These are phyloP conservation scores for Cephalotes varians DNA, from an alignment of 2,888 invertebrate genomes.

Conservation along the genomic window DNA sequence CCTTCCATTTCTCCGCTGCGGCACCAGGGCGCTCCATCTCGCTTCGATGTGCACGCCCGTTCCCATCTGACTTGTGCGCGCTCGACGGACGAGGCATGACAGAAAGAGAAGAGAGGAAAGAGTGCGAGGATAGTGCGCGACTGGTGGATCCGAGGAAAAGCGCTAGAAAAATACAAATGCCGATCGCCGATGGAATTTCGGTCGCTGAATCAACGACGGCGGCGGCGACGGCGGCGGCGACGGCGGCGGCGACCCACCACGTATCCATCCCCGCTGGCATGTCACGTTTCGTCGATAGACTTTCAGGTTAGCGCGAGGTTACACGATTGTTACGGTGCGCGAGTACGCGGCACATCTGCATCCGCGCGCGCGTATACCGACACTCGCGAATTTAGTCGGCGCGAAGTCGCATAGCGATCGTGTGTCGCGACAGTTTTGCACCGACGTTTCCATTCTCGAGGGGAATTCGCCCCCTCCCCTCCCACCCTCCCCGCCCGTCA, in stretches of 20 bases:
- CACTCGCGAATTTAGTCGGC: constrained; percentile 29
- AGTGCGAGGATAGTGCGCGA: constrained; percentile 16
- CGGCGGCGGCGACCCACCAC: constrained; percentile 77
- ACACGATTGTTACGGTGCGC: constrained; percentile 21
- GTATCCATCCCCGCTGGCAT: constrained; percentile 82
- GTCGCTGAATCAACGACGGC: constrained; percentile 79
- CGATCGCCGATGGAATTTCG: constrained; percentile 81
- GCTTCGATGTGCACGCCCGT: constrained; percentile 41
- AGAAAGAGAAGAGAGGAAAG: constrained; percentile 24
- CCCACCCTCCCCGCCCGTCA: no score
- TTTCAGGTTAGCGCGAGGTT: constrained; percentile 87
- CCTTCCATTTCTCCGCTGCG: constrained; percentile 9
- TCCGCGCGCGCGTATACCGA: background rate
- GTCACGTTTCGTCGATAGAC: constrained; percentile 87
- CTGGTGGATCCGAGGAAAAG: constrained; percentile 59
- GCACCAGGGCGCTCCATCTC: constrained; percentile 32
- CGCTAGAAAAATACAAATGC: constrained; percentile 77
- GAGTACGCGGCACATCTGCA: background rate
- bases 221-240: no score
- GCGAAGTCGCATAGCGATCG: constrained; percentile 19
- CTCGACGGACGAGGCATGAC: constrained; percentile 56
- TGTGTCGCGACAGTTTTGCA: constrained; percentile 30
- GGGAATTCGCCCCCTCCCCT: background rate
- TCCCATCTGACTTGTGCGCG: constrained; percentile 55
- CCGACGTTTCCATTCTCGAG: constrained; percentile 28